These are phyloP conservation scores for Eretmodus cyanostictus DNA, from an alignment of 2,113 vertebrate species.

Conservation along the genomic window DNA sequence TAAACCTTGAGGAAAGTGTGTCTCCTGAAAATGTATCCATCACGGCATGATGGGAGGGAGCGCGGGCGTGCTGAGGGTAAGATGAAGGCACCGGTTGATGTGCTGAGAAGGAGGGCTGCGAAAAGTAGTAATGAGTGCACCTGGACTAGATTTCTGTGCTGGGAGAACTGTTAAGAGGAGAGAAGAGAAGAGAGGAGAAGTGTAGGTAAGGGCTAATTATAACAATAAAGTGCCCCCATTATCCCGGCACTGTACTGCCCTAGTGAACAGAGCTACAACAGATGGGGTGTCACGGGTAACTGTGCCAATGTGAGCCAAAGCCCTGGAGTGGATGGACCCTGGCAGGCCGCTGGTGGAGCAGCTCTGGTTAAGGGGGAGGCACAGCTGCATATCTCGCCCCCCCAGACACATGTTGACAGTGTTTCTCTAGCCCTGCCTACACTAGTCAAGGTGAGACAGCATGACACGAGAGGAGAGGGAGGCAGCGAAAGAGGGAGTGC, in stretches of 20 bases:
- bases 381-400: conserved; percentile 57
- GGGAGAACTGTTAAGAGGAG: conserved; percentile 24
- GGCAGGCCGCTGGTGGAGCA: conserved; percentile 31
- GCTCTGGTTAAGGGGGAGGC: conserved; percentile 23
- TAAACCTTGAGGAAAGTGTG: conserved; percentile 51
- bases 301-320: conserved; percentile 55
- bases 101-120: conserved; percentile 11
- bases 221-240: conserved; percentile 64
- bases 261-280: conserved; percentile 57
- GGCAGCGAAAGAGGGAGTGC: conserved; percentile 44
- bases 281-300: conserved; percentile 62
- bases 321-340: conserved; percentile 53
- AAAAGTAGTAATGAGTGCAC: conserved; percentile 30
- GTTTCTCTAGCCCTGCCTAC: conserved; percentile 56
- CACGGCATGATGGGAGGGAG: conserved; percentile 4
- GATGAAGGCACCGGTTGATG: conserved; percentile 37
- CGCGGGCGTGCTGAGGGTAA: conserved; percentile 15
- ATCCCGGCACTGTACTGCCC: conserved; percentile 37
- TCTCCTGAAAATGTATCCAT: conserved; percentile 45
- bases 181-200: conserved; percentile 28
- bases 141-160: conserved; percentile 41
- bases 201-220: conserved; percentile 62
- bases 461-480: conserved; percentile 53
- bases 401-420: conserved; percentile 65
- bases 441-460: conserved; percentile 84